Evolutionary conservation across 2,888 invertebrate genomes (phyloP), one percentile per base, ranked within the genome.

Genomic region (Podabrus alpinus): DNA sequence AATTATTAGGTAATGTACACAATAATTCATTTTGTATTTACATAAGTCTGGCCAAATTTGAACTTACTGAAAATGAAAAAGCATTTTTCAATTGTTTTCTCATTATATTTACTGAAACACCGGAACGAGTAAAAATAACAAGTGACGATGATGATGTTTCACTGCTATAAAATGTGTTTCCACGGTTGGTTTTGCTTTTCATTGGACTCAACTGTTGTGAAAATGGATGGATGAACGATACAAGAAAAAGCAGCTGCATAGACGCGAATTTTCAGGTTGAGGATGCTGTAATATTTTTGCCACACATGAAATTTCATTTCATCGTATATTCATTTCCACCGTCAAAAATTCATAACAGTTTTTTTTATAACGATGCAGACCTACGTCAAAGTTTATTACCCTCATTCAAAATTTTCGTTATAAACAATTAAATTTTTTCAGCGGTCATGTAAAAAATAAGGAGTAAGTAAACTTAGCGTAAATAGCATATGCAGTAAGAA

Each of bases 401-500:
- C 45, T 1, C 45, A n/a, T 45, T 45, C n/a, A n/a, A 45, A n/a
- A 45, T 45, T 45, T 45, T 45, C 45, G 45, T 45, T 45, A 45
- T 45, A 45, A 45, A 45, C 45, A 45, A 45, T 45, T n/a, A 45
- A 45, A 64, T 64, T 64, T 61, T 64, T 64, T 64, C 19, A 64
- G 21, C 17, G 19, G 2, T 1, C 19, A 64, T 19, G 21, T 64
- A 64, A 64, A 64, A 45, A 45, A 45, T 45, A 69, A 66, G 59
- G 29, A 16, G 25, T 74, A 69, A 73, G 71, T 74, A 67, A 71
- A 74, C 68, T 71, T 59, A 21, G 73, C 69, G 79, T 79, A 76
- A 76, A 79, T 79, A 80, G 80, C 81, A 81, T 81, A 81, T 82
- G 81, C 77, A 77, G 71, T 71, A 77, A 79, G 78, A 78, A 80